Conservation (phyloP, 2,797 vertebrate genomes). For the Pangasius larnaudii region DNA sequence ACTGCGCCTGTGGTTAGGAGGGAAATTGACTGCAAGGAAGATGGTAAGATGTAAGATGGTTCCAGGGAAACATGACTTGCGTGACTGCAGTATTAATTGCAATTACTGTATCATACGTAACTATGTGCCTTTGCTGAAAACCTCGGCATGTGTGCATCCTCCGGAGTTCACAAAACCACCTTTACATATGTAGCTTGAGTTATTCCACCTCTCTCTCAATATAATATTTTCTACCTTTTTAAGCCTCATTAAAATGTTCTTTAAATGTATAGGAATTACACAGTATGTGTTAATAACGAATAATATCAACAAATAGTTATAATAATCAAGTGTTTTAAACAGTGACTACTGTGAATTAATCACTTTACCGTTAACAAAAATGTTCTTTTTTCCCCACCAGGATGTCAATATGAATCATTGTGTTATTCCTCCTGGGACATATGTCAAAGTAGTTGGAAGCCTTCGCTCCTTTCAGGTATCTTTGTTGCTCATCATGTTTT, state of each 20-base stretch:
- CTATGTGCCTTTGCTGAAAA: too few species aligned
- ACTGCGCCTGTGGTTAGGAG: background rate
- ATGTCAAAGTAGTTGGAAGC: conserved; percentile 92
- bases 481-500: background rate
- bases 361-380: background rate
- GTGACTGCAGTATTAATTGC: too few species aligned
- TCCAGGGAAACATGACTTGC: too few species aligned
- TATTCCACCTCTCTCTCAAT: background rate
- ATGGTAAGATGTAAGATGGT: too few species aligned
- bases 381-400: conserved; percentile 64
- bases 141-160: too few species aligned
- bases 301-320: background rate
- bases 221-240: background rate
- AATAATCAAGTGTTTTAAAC: background rate
- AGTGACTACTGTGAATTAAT: background rate
- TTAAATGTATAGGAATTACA: background rate
- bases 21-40: too few species aligned
- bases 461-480: conserved; percentile 88
- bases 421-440: conserved; percentile 90
- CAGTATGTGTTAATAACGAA: background rate
- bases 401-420: conserved; percentile 84
- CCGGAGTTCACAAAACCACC: too few species aligned
- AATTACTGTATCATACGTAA: too few species aligned
- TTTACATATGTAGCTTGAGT: background rate
- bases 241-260: background rate